These are phyloP conservation scores for Hypsibius dujardini DNA, from an alignment of 1,140 invertebrate species.

Conservation along the genomic window DNA sequence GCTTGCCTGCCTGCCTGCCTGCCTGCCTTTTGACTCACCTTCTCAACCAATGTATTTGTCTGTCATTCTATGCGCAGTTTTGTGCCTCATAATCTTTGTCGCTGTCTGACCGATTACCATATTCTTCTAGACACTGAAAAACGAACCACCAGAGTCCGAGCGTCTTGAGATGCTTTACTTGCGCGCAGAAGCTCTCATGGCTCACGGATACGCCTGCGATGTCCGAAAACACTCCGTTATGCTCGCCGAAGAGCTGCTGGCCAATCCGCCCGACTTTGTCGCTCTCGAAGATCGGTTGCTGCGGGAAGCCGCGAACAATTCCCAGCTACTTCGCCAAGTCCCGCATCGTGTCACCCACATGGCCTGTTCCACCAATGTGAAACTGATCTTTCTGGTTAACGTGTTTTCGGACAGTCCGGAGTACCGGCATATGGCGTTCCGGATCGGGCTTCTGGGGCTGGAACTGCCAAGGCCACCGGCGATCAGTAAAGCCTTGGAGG, in stretches of 20 bases:
- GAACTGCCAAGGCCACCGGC: constrained; percentile 85
- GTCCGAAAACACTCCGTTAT: constrained; percentile 70
- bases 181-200: constrained; percentile 78
- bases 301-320: too few relatives aligned
- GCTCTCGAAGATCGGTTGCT: constrained; percentile 49
- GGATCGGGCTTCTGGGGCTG: constrained; percentile 76
- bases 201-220: constrained; percentile 76
- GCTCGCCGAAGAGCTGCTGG: constrained; percentile 68
- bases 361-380: too few relatives aligned
- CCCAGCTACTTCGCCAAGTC: too few relatives aligned
- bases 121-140: too few relatives aligned
- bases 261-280: constrained; percentile 69
- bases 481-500: constrained; percentile 80
- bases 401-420: constrained; percentile 78
- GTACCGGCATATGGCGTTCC: constrained; percentile 69
- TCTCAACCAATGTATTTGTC: too few relatives aligned
- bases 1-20: too few relatives aligned
- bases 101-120: too few relatives aligned
- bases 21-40: too few relatives aligned
- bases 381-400: constrained; percentile 80
- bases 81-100: too few relatives aligned
- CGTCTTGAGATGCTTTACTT: constrained; percentile 68
- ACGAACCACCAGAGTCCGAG: too few relatives aligned
- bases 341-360: too few relatives aligned
- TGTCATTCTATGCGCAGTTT: too few relatives aligned